Conservation (phyloP, 2,888 invertebrate species). For the Caenorhabditis doughertyi region DNA sequence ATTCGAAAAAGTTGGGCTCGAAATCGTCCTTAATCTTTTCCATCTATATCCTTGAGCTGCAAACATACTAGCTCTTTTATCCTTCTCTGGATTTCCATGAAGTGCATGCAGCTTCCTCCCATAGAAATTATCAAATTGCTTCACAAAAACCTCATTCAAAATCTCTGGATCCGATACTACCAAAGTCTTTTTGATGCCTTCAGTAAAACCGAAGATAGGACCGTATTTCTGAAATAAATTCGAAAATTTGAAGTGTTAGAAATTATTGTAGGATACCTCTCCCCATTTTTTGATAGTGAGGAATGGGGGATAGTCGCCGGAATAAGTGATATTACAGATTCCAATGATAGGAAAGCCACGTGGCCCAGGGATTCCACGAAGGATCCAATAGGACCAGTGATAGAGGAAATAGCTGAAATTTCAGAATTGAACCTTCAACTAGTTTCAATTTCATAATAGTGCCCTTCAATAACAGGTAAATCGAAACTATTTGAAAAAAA, state of each 20-base stretch:
- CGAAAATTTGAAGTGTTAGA: neutral
- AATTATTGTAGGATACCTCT: constrained; percentile 33
- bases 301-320: constrained; percentile 21
- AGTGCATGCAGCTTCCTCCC: constrained; percentile 83
- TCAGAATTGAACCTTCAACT: neutral
- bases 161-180: constrained; percentile 83
- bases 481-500: neutral
- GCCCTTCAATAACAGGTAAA: neutral
- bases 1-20: constrained; percentile 84
- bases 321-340: constrained; percentile 24
- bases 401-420: constrained; percentile 53
- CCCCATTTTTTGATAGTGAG: constrained; percentile 71
- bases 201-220: constrained; percentile 67
- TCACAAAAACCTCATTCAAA: constrained; percentile 70
- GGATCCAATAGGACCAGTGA: constrained; percentile 63
- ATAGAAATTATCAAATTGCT: constrained; percentile 84
- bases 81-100: constrained; percentile 69
- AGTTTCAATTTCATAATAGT: neutral
- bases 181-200: constrained; percentile 76
- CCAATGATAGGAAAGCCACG: constrained; percentile 57
- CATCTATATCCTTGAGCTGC: constrained; percentile 84
- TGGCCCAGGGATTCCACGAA: constrained; percentile 66
- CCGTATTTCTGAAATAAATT: constrained; percentile 52
- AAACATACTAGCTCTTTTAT: constrained; percentile 75
- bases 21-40: constrained; percentile 84